A percentile compares a stretch with the other conserved stretches of the same genome.
Conservation (phyloP, 2,113 vertebrate genomes). For the Oncorhynchus nerka region DNA sequence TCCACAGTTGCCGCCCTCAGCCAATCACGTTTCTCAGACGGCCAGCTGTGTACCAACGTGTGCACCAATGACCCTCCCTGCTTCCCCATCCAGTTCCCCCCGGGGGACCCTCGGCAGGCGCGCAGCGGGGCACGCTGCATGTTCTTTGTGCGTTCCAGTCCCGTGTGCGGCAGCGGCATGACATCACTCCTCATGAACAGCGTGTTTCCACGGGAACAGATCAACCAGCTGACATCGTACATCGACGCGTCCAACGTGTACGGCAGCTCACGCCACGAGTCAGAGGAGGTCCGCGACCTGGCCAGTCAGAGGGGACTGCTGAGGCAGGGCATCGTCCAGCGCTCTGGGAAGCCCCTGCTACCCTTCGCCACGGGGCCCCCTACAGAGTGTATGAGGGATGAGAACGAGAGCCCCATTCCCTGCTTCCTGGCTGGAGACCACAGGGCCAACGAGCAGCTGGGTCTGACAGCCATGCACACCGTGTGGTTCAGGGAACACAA, state of each 20-base stretch:
- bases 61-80: slow-evolving; percentile 95
- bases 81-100: slow-evolving; percentile 91
- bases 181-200: slow-evolving; percentile 98
- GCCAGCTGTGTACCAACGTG: slow-evolving; percentile 86
- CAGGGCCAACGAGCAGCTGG: slow-evolving; percentile 93
- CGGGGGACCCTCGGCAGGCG: slow-evolving; percentile 81
- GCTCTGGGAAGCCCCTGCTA: slow-evolving; percentile 92
- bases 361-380: slow-evolving; percentile 93
- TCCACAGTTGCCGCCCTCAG: slow-evolving; percentile 91
- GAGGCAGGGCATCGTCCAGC: slow-evolving; percentile 91
- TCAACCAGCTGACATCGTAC: slow-evolving; percentile 96
- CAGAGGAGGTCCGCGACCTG: slow-evolving; percentile 86
- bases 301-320: slow-evolving; percentile 93
- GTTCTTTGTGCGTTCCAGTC: slow-evolving; percentile 97
- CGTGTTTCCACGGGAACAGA: slow-evolving; percentile 94
- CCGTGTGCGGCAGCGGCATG: slow-evolving; percentile 96
- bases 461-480: slow-evolving; percentile 94
- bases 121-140: slow-evolving; percentile 88
- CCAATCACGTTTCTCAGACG: slow-evolving; percentile 94
- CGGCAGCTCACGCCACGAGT: slow-evolving; percentile 87
- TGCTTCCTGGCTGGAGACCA: slow-evolving; percentile 97
- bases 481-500: slow-evolving; percentile 98
- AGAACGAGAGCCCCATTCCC: slow-evolving; percentile 96
- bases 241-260: slow-evolving; percentile 96
- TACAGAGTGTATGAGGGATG: slow-evolving; percentile 95